Percentiles rank a stretch among this genome's conserved stretches.
These are phyloP conservation scores for Lordiphosa mommai DNA, from an alignment of 1,140 invertebrate species.

Conservation along the genomic window DNA sequence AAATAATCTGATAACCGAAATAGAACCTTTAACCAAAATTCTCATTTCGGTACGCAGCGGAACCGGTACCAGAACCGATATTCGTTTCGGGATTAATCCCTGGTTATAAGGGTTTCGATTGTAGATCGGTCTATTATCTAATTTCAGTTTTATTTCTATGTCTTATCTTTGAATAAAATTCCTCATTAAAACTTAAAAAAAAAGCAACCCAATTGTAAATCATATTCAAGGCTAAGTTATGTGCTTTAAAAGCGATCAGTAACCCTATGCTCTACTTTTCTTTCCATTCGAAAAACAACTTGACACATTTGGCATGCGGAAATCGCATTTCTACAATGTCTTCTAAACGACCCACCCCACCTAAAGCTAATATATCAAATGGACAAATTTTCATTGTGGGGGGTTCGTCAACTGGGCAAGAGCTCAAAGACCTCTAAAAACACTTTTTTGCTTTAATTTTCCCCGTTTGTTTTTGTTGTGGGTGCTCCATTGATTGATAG, in stretches of 20 bases:
- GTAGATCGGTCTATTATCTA: too few species aligned
- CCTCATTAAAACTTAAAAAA: too few species aligned
- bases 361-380: slow-evolving; percentile 41
- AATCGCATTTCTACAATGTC: slow-evolving; percentile 28
- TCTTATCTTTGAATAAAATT: too few species aligned
- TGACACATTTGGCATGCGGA: slow-evolving; percentile 42
- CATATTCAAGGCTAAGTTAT: not conserved
- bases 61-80: too few species aligned
- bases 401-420: not conserved
- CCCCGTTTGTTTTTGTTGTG: not conserved
- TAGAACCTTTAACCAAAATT: too few species aligned
- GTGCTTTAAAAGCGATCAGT: not conserved
- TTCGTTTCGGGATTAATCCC: too few species aligned
- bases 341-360: too few species aligned
- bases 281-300: slow-evolving; percentile 13
- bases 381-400: slow-evolving; percentile 44
- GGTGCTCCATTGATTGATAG: slow-evolving; percentile 49
- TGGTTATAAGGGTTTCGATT: too few species aligned
- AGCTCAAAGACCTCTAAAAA: slow-evolving; percentile 17
- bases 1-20: too few species aligned
- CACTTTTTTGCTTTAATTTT: slow-evolving; percentile 8
- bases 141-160: too few species aligned
- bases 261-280: slow-evolving; percentile 28
- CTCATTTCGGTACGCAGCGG: too few species aligned
- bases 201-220: too few species aligned